phyloP scores from a whole-genome alignment of 2,797 vertebrate species.

The Falco peregrinus region DNA sequence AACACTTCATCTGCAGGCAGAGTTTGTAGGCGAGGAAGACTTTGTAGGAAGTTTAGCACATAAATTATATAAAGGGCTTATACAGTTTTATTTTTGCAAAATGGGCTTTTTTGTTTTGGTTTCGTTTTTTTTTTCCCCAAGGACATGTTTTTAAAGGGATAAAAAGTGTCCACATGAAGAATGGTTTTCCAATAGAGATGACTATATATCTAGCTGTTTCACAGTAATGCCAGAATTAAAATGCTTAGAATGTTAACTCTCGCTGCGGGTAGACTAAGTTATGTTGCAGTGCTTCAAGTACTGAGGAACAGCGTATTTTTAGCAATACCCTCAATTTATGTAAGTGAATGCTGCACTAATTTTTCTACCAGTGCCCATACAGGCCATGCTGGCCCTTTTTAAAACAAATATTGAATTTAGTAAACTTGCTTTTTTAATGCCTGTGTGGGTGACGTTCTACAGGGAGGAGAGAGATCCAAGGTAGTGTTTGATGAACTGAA shows the following conservation, averaged over 20 bases:
- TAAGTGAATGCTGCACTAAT: neutral
- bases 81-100: neutral
- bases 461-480: neutral
- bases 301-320: neutral
- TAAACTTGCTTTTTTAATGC: neutral
- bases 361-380: neutral
- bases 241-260: neutral
- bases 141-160: neutral
- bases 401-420: neutral
- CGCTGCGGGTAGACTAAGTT: neutral
- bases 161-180: neutral
- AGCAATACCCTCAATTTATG: neutral
- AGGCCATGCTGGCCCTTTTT: neutral
- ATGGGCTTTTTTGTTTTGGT: neutral
- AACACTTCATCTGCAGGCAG: slow-evolving; percentile 43
- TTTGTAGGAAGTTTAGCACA: slow-evolving; percentile 24
- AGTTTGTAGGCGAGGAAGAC: slow-evolving; percentile 24
- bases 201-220: neutral
- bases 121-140: neutral
- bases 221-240: neutral
- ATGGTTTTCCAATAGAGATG: neutral
- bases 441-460: neutral
- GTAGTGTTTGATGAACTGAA: neutral
- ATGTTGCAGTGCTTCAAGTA: neutral
- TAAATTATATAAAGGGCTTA: neutral